These are phyloP conservation scores for Lissonota sp. DNA, from an alignment of 2,888 invertebrate genomes.

Conservation along the genomic window DNA sequence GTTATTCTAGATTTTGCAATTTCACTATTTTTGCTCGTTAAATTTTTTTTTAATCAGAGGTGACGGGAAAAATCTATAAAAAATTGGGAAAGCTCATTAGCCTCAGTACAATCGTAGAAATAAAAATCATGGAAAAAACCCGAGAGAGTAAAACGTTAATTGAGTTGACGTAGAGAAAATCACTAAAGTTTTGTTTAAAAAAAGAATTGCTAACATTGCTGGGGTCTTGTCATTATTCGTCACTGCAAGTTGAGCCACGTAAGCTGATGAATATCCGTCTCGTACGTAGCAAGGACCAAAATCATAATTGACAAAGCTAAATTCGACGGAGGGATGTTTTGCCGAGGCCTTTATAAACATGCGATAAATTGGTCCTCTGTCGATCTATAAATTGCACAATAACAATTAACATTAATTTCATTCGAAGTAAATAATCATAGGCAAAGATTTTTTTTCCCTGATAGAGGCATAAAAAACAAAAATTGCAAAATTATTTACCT, in stretches of 20 bases:
- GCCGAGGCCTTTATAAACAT: conserved; percentile 87
- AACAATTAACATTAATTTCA: conserved; percentile 23
- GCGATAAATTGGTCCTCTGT: conserved; percentile 88
- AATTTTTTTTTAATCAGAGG: too few species aligned
- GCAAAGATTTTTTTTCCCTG: background rate
- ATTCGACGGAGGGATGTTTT: conserved; percentile 86
- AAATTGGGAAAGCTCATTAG: too few species aligned
- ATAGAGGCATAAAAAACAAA: background rate
- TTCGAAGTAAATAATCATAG: background rate
- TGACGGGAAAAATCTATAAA: too few species aligned
- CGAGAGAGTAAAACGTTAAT: too few species aligned
- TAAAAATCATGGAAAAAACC: too few species aligned
- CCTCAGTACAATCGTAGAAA: background rate
- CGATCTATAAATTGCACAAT: conserved; percentile 84
- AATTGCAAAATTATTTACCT: conserved; percentile 64
- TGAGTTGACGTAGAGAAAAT: too few species aligned
- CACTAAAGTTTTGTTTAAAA: background rate
- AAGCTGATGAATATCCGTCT: conserved; percentile 84
- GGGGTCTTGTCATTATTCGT: conserved; percentile 80
- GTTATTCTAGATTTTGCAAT: too few species aligned
- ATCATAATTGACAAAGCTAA: conserved; percentile 87
- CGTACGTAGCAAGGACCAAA: conserved; percentile 89
- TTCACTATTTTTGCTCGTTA: too few species aligned
- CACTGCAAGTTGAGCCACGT: conserved; percentile 81
- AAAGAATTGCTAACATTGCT: conserved; percentile 75